Conservation (phyloP, 2,888 invertebrate genomes). For the Teinopalpus imperialis region DNA sequence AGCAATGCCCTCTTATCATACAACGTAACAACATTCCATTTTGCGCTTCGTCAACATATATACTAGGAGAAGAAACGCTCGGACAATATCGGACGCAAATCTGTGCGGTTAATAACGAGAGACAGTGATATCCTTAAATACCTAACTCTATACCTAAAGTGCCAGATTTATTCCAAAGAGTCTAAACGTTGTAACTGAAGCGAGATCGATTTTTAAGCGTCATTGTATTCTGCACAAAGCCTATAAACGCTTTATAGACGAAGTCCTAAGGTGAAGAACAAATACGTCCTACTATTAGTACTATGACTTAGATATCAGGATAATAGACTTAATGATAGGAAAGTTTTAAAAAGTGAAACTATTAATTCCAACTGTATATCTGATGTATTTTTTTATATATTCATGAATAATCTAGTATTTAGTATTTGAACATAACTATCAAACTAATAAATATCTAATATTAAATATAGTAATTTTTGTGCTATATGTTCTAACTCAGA, state of each 20-base stretch:
- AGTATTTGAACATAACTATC: constrained; percentile 31
- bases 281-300: constrained; percentile 48
- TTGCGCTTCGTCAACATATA: constrained; percentile 53
- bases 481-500: constrained; percentile 34
- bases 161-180: constrained; percentile 49
- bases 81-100: constrained; percentile 59
- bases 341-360: constrained; percentile 48
- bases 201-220: constrained; percentile 71
- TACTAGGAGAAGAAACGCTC: constrained; percentile 7
- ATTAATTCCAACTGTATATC: constrained; percentile 44
- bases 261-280: constrained; percentile 51
- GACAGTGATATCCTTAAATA: constrained; percentile 31
- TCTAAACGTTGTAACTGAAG: constrained; percentile 56
- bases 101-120: constrained; percentile 40
- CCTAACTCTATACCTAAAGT: constrained; percentile 43
- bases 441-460: constrained; percentile 31
- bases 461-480: constrained; percentile 42
- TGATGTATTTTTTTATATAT: constrained; percentile 41
- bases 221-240: constrained; percentile 47
- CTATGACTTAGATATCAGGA: constrained; percentile 75
- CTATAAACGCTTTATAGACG: constrained; percentile 50
- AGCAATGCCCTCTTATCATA: constrained; percentile 57
- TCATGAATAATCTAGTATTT: constrained; percentile 35
- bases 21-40: constrained; percentile 51
- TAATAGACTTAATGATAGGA: constrained; percentile 60